Evolutionary conservation across 2,888 invertebrate genomes (phyloP).

Genomic region (Taphrorychus bicolor): DNA sequence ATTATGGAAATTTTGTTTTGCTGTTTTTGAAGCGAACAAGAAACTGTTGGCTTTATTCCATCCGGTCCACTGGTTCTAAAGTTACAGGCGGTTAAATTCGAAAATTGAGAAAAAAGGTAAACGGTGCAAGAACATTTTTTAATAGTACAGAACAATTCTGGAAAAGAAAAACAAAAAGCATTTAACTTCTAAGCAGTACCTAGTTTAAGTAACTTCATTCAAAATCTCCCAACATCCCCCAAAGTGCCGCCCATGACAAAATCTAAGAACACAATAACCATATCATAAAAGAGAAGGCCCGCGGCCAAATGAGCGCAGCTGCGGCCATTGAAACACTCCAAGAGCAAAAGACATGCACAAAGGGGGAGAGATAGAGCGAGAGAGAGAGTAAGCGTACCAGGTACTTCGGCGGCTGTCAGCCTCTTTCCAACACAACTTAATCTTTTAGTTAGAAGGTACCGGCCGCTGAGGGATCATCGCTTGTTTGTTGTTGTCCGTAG

Average conservation of each 20-base stretch:
- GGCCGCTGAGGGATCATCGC: constrained; percentile 35
- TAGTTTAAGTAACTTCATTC: no score
- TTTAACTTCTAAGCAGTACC: no score
- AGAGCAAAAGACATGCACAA: constrained; percentile 26
- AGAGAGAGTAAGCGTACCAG: constrained; percentile 32
- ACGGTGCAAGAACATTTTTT: no score
- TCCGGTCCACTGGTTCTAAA: no score
- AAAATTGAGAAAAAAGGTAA: no score
- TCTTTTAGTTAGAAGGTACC: constrained; percentile 36
- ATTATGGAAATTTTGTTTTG: no score
- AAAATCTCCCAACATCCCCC: no score
- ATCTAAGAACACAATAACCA: constrained; percentile 36
- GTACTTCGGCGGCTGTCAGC: constrained; percentile 42
- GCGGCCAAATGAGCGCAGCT: constrained; percentile 34
- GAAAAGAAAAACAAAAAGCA: no score
- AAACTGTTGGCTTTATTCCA: no score
- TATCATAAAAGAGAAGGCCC: constrained; percentile 36
- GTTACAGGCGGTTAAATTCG: no score
- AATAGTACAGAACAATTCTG: no score
- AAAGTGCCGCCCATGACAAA: constrained; percentile 17
- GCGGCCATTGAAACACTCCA: constrained; percentile 35
- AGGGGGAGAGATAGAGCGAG: constrained; percentile 11
- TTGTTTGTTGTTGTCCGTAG: constrained; percentile 23
- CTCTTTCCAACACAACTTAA: constrained; percentile 43
- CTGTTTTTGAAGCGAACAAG: no score